These are phyloP conservation scores for Camponotus pennsylvanicus DNA, from an alignment of 1,140 invertebrate species.

Conservation along the genomic window DNA sequence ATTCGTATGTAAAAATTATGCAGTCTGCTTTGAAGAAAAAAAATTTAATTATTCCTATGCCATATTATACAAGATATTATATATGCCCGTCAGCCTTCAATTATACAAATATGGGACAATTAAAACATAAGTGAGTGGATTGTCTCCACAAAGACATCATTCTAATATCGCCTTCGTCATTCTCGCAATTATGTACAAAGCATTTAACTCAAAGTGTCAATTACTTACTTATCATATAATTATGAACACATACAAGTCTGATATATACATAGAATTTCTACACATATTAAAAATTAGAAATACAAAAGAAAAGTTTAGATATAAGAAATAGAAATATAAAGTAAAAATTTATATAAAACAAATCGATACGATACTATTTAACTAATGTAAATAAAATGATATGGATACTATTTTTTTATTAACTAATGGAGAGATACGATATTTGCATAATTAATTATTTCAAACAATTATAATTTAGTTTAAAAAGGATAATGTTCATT, in stretches of 20 bases:
- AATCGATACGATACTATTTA: neutral
- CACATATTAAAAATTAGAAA: conserved; percentile 10
- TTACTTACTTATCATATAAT: conserved; percentile 8
- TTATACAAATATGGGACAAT: conserved; percentile 33
- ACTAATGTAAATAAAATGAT: neutral
- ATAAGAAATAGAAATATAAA: conserved; percentile 14
- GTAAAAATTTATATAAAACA: conserved; percentile 13
- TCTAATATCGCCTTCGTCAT: conserved; percentile 23
- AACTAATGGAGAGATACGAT: neutral
- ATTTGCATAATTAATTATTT: neutral
- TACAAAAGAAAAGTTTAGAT: neutral
- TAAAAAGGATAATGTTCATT: neutral
- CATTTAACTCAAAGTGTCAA: conserved; percentile 1
- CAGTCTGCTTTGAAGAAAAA: neutral
- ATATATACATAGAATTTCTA: neutral
- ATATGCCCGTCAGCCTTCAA: neutral
- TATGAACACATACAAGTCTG: too few species aligned
- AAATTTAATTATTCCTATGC: neutral
- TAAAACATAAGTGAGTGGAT: neutral
- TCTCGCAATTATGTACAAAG: conserved; percentile 19
- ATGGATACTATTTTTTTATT: neutral
- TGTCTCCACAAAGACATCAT: conserved; percentile 34
- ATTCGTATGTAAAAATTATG: neutral
- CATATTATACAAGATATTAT: neutral
- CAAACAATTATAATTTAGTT: neutral